These are phyloP conservation scores for Sebastes alutus DNA, from an alignment of 2,797 vertebrate genomes.

Conservation along the genomic window DNA sequence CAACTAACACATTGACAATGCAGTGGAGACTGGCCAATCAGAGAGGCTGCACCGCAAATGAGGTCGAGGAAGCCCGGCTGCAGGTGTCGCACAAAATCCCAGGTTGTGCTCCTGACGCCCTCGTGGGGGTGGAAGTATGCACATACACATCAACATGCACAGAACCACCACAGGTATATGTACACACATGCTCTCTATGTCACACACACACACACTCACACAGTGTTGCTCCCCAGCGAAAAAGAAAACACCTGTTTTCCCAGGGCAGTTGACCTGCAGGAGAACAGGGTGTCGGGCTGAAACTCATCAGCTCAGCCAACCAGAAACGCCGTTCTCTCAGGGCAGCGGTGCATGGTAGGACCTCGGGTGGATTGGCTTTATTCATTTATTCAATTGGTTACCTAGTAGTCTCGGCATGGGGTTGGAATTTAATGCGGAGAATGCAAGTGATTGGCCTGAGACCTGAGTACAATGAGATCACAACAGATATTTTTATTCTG, in stretches of 20 bases:
- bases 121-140: neutral
- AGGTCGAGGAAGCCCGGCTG: conserved; percentile 40
- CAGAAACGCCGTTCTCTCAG: conserved; percentile 29
- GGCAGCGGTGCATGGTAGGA: conserved; percentile 36
- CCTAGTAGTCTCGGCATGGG: conserved; percentile 3
- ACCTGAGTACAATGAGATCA: neutral
- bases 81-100: conserved; percentile 52
- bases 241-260: conserved; percentile 52
- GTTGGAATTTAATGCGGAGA: neutral
- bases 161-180: neutral
- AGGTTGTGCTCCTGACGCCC: conserved; percentile 15
- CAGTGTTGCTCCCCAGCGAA: neutral
- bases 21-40: conserved; percentile 16
- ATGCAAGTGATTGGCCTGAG: neutral
- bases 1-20: neutral
- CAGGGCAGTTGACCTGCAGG: conserved; percentile 39
- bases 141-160: neutral
- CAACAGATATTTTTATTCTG: neutral
- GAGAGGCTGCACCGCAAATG: conserved; percentile 29
- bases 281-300: conserved; percentile 21
- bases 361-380: conserved; percentile 27
- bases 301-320: conserved; percentile 58
- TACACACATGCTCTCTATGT: neutral
- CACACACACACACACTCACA: neutral
- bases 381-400: conserved; percentile 33